A percentile compares a stretch with the other conserved stretches of the same genome.
These are phyloP conservation scores for Arge pagana DNA, from an alignment of 2,888 invertebrate genomes.

Conservation along the genomic window DNA sequence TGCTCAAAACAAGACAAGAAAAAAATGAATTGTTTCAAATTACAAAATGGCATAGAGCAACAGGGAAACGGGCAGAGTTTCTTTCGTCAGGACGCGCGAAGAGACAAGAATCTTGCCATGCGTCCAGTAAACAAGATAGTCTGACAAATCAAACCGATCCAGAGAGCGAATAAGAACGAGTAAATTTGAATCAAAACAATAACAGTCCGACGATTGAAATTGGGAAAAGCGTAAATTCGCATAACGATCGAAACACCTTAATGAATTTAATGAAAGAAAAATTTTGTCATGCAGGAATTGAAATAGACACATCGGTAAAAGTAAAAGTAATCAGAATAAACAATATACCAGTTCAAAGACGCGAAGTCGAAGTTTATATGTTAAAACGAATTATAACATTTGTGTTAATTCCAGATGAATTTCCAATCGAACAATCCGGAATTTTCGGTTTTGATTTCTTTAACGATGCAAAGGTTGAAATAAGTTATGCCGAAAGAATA, in stretches of 20 bases:
- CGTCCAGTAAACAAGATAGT: no score
- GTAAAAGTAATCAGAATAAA: constrained; percentile 25
- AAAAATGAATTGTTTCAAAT: no score
- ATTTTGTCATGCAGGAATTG: background rate
- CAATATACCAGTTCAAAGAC: constrained; percentile 5
- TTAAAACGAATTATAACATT: constrained; percentile 13
- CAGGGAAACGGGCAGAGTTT: no score
- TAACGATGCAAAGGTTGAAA: constrained; percentile 2
- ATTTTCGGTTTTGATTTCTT: constrained; percentile 26
- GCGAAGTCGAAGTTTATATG: constrained; percentile 10
- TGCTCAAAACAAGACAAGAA: no score
- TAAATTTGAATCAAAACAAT: constrained; percentile 17
- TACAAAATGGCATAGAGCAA: no score
- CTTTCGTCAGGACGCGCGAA: no score
- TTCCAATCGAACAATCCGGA: constrained; percentile 24
- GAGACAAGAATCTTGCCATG: no score
- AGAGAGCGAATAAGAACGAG: constrained; percentile 6
- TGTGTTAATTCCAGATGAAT: constrained; percentile 18
- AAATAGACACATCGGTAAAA: constrained; percentile 2
- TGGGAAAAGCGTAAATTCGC: background rate
- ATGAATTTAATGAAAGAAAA: constrained; percentile 24
- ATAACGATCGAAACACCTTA: constrained; percentile 25
- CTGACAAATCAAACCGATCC: no score
- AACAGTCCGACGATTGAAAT: background rate
- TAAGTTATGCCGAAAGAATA: constrained; percentile 13